These are phyloP conservation scores for Cebidichthys violaceus DNA, from an alignment of 2,113 vertebrate genomes.

Conservation along the genomic window DNA sequence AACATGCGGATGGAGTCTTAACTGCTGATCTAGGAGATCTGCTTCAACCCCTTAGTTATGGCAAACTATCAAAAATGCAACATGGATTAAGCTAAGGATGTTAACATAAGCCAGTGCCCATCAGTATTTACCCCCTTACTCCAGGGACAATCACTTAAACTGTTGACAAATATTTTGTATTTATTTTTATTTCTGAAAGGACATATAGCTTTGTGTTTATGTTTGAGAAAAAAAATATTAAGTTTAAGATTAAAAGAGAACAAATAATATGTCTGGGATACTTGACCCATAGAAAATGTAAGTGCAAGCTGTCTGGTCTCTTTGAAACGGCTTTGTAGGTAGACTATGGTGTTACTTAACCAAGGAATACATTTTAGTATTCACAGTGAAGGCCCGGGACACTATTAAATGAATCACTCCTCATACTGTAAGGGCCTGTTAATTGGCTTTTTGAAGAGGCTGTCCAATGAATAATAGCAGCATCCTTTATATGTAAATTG, in stretches of 20 bases:
- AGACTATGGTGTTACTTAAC: conserved; percentile 4
- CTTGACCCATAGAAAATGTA: background rate
- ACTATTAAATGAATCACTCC: conserved; percentile 50
- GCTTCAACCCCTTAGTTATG: conserved; percentile 36
- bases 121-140: background rate
- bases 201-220: background rate
- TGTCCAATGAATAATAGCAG: conserved; percentile 52
- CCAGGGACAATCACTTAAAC: background rate
- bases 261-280: background rate
- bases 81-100: background rate
- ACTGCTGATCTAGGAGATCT: conserved; percentile 61
- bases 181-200: background rate
- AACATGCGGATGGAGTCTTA: conserved; percentile 10
- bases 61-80: conserved; percentile 29
- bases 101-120: background rate
- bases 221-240: background rate
- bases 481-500: conserved; percentile 57
- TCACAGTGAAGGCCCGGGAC: conserved; percentile 41
- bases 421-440: conserved; percentile 59
- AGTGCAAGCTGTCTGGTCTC: background rate
- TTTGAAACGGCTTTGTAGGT: conserved; percentile 12
- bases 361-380: conserved; percentile 32
- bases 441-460: conserved; percentile 65
- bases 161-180: background rate
- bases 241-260: background rate